phyloP scores from a whole-genome alignment of 2,113 vertebrate genomes.

The Tenrec ecaudatus region DNA sequence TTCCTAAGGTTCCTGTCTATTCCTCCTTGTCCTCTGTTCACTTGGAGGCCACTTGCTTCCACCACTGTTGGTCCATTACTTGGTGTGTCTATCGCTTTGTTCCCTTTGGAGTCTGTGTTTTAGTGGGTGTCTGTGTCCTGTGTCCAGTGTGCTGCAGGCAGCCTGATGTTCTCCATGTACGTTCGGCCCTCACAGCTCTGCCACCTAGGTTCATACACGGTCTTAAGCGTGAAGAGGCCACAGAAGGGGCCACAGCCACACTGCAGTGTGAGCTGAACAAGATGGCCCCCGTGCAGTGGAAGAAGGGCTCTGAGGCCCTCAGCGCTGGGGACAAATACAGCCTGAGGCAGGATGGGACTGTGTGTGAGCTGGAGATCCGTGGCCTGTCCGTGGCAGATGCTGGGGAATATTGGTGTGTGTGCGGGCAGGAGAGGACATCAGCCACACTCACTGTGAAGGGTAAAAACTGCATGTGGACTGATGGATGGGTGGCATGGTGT shows the following conservation, averaged over 20 bases:
- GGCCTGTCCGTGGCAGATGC: no score
- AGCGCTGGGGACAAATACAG: conserved; percentile 82
- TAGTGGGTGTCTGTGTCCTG: not conserved
- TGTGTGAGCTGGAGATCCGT: no score
- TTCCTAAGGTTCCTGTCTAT: not conserved
- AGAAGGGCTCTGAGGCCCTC: conserved; percentile 84
- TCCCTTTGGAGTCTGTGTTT: not conserved
- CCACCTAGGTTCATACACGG: conserved; percentile 85
- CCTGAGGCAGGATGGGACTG: no score
- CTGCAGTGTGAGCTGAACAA: conserved; percentile 91
- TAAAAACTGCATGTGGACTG: no score
- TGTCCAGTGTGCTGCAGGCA: not conserved
- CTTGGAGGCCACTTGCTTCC: no score
- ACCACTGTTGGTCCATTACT: not conserved
- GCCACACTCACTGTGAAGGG: no score
- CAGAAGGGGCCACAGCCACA: conserved; percentile 85
- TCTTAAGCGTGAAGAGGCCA: conserved; percentile 82
- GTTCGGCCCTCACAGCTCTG: conserved; percentile 54
- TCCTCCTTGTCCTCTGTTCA: not conserved
- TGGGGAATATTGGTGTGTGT: no score
- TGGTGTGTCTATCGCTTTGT: not conserved
- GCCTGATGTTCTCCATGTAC: not conserved
- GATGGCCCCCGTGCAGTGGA: conserved; percentile 88
- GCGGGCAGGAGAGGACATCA: no score
- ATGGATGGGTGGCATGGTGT: no score